Evolutionary conservation across 1,140 invertebrate species (phyloP), one percentile per base, ranked within the genome.

Genomic region (Eupeodes corollae): DNA sequence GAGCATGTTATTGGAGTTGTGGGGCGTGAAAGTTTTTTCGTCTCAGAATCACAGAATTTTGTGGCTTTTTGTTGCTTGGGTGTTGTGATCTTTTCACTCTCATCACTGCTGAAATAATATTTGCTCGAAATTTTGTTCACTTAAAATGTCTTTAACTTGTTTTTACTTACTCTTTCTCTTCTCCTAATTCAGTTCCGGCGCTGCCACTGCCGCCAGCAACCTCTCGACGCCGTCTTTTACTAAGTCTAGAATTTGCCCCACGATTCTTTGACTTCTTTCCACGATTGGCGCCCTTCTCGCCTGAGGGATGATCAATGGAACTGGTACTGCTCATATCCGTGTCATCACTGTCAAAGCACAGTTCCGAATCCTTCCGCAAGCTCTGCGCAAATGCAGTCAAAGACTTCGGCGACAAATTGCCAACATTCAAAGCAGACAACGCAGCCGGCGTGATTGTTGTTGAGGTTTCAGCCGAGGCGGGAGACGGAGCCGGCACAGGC

Each of bases 301-400:
- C 57, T 21, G 53, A 56, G 42, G 53, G 52, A 19, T 59, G 55
- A 12, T 63, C 58, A 21, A 56, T 56, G 6, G 63, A 67, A 38
- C 63, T 67, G n/a, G 63, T 67, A 52, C 63, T 67, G 38, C 63
- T 67, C 55, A 67, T 59, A 16, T 67, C 63, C 0, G 63, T 67
- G 18, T 64, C 64, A 54, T 67, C 63, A 40, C 63, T 67, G 3
- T 67, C 63, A 39, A 55, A 63, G 46, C 58, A 50, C 41, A 58
- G 21, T 5, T 65, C 42, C 56, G 1, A 56, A 43, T 59, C 59
- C 6, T 56, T 51, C 16, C 57, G 44, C 13, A 61, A 34, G 42
- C 58, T 63, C 48, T 61, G 57, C 3, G 52, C 26, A n/a, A 64
- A 58, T 30, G 56, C 50, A 37, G 44, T 50, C 1, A 64, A 54